Percentiles rank a stretch among this genome's conserved stretches.
These are phyloP conservation scores for Cephus nigrinus DNA, from an alignment of 2,888 invertebrate genomes.

Conservation along the genomic window DNA sequence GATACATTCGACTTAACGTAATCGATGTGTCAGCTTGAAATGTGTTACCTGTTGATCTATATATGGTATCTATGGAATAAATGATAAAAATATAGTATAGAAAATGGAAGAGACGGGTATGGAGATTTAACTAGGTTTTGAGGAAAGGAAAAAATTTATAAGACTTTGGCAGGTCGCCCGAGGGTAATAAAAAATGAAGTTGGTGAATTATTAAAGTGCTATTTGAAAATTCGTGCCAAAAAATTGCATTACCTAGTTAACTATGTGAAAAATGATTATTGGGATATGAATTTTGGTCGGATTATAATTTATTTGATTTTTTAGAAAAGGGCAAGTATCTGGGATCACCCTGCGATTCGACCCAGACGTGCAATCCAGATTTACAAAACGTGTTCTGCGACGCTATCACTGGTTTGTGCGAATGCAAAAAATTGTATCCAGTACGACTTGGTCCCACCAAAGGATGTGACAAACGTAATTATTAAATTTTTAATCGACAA, in stretches of 20 bases:
- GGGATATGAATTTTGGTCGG: background rate
- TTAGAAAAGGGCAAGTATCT: constrained; percentile 82
- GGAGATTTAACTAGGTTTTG: background rate
- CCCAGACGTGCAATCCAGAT: constrained; percentile 75
- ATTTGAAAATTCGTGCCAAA: background rate
- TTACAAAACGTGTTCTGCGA: constrained; percentile 84
- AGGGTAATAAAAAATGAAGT: background rate
- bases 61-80: background rate
- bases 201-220: background rate
- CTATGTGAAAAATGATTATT: background rate
- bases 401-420: constrained; percentile 75
- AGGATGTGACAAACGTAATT: constrained; percentile 88
- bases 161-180: background rate
- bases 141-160: background rate
- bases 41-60: background rate
- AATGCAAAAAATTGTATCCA: constrained; percentile 85
- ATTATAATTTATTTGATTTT: constrained; percentile 51
- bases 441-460: constrained; percentile 80
- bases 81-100: background rate
- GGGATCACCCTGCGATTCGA: constrained; percentile 80
- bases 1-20: background rate
- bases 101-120: background rate
- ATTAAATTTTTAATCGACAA: background rate
- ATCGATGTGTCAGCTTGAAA: background rate
- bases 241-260: background rate